A percentile compares a stretch with the other conserved stretches of the same genome.
These are phyloP conservation scores for Euphysa ruthae DNA, from an alignment of 30 jellyfish, hydroid and myxozoan genomes.

Conservation along the genomic window DNA sequence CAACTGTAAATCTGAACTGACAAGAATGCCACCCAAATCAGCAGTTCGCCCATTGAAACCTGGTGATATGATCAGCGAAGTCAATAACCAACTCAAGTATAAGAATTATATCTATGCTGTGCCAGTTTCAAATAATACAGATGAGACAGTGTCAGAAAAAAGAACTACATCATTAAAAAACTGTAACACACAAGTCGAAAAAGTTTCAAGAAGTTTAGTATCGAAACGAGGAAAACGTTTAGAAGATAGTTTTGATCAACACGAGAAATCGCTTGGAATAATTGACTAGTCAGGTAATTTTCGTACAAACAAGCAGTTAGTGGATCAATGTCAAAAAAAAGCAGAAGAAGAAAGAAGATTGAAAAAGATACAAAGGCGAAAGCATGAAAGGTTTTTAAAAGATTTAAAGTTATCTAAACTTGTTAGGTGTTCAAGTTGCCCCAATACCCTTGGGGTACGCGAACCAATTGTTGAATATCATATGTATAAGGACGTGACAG, in stretches of 20 bases:
- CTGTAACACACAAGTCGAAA: too few species aligned
- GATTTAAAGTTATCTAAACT: conserved; percentile 9
- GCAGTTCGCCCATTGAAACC: conserved; percentile 6
- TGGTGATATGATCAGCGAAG: neutral
- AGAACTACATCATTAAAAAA: neutral
- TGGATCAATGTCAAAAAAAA: neutral
- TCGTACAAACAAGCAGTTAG: neutral
- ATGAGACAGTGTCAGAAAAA: neutral
- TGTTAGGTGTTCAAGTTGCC: conserved; percentile 24
- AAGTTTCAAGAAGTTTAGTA: too few species aligned
- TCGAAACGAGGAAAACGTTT: too few species aligned
- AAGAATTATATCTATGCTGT: neutral
- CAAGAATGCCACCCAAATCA: neutral
- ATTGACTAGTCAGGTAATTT: conserved; percentile 18
- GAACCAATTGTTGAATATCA: conserved; percentile 7
- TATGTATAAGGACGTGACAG: conserved; percentile 3
- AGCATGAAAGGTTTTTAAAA: conserved; percentile 1
- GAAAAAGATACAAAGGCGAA: neutral
- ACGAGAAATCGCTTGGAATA: conserved; percentile 19
- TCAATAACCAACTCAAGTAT: neutral
- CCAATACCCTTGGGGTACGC: conserved; percentile 16
- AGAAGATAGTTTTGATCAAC: conserved; percentile 30
- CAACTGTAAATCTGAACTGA: too few species aligned
- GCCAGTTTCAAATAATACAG: neutral
- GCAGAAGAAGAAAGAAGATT: conserved; percentile 6